phyloP scores from a whole-genome alignment of 2,113 vertebrate genomes.

The Blennius ocellaris region DNA sequence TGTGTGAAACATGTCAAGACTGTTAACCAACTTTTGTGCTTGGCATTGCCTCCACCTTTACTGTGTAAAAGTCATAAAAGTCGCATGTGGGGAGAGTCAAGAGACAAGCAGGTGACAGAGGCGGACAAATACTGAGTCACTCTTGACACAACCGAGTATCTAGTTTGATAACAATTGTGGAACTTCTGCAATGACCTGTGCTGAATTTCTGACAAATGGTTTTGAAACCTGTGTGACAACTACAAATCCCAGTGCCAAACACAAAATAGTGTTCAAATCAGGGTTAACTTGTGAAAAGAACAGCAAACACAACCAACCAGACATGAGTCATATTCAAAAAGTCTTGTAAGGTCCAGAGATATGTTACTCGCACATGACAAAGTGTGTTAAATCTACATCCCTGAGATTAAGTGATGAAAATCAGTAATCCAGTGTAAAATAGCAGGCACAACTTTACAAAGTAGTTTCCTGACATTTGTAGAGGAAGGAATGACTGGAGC shows the following conservation, averaged over 20 bases:
- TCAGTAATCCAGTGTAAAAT: no score
- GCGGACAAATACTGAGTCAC: constrained; percentile 23
- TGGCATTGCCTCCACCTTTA: constrained; percentile 19
- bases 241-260: constrained; percentile 12
- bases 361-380: no score
- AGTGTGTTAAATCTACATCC: no score
- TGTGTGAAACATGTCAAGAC: constrained; percentile 48
- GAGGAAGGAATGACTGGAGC: constrained; percentile 10
- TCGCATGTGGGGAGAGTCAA: constrained; percentile 27
- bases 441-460: no score
- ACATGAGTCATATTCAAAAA: no score
- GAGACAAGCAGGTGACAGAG: constrained; percentile 44
- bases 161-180: constrained; percentile 9
- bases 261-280: not conserved
- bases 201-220: not conserved
- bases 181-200: constrained; percentile 27
- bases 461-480: constrained; percentile 39
- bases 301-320: no score
- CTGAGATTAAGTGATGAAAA: no score
- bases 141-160: not conserved
- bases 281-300: no score
- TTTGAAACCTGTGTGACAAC: constrained; percentile 1
- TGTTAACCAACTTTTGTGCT: constrained; percentile 33
- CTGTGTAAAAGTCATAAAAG: constrained; percentile 20
- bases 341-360: no score